Evolutionary conservation across 2,113 vertebrate species (phyloP), one percentile per base, ranked within the genome.

Genomic region (Phaethon lepturus): DNA sequence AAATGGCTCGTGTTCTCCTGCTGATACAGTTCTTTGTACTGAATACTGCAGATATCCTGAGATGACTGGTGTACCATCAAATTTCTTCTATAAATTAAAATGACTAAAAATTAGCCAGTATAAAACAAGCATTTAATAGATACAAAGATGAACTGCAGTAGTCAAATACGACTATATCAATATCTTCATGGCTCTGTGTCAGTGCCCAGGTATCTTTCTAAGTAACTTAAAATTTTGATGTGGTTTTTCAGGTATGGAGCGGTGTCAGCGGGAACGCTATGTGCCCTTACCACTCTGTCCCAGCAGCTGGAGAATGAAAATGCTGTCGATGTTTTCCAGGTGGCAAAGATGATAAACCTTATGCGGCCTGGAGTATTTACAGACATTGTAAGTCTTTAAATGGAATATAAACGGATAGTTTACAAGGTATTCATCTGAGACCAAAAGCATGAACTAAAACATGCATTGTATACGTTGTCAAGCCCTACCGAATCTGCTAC

Each of bases 311-410:
- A 99, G 98, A 99, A 98, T 28, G 99, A 99, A 96, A 99, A 99
- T 17, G 98, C 99, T 40, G 99, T 99, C 26, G 99, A 99, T 98
- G 99, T 99, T 96, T 99, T 99, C 98, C 99, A 99, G 98, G 99
- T 99, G 98, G 99, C 99, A 84, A 99, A 99, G 98, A 99, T 99
- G 99, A 99, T 99, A 97, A 99, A 99, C 98, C 99, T 99, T 33
- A 99, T 99, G 99, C 98, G 99, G 97, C 99, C 99, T 86, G 99
- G 99, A 91, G 99, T 99, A 97, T 99, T 99, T 98, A 99, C 99
- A 98, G 99, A 99, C 97, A 99, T 99, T 87, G 99, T 99, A 98
- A 99, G 99, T 98, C 88, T 82, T 83, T 66, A 66, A 68, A 47
- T 45, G 84, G 47, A 67, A 94, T 60, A 35, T 56, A 81, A 95